phyloP scores from a whole-genome alignment of 2,797 vertebrate genomes.

The Cephalopachus bancanus region DNA sequence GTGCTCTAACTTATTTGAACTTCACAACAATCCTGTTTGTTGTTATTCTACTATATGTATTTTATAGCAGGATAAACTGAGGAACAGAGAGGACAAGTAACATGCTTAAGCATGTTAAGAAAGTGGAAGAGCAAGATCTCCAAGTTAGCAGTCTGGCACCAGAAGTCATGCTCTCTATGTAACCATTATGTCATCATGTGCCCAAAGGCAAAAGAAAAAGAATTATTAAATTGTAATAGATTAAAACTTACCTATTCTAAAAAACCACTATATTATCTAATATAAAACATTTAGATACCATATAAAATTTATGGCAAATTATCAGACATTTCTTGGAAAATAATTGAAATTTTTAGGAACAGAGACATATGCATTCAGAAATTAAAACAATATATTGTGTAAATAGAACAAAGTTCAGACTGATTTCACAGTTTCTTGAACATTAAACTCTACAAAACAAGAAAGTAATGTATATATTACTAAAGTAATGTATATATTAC shows the following conservation, averaged over 20 bases:
- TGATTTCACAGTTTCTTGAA: not conserved
- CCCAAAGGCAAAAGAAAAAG: not conserved
- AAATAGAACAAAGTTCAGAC: not conserved
- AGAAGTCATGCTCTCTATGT: not conserved
- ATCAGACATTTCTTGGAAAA: slow-evolving; percentile 16
- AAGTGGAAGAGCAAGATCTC: not conserved
- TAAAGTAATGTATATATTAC: not conserved
- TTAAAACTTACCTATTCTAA: not conserved
- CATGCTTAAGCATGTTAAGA: not conserved
- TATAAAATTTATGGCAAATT: not conserved
- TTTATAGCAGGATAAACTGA: slow-evolving; percentile 19
- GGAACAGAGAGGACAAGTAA: not conserved
- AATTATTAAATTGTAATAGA: not conserved
- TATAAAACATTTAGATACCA: not conserved
- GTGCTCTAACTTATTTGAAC: not conserved
- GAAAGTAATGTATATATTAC: not conserved
- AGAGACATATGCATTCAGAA: not conserved
- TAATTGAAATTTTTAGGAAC: slow-evolving; percentile 4
- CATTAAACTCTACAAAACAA: not conserved
- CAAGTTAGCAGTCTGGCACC: not conserved
- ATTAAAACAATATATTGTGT: not conserved
- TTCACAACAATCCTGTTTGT: not conserved
- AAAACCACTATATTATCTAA: not conserved
- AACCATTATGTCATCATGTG: not conserved
- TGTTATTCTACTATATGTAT: no score